Evolutionary conservation across 1,140 invertebrate species (phyloP).

Genomic region (Caerostris darwini): DNA sequence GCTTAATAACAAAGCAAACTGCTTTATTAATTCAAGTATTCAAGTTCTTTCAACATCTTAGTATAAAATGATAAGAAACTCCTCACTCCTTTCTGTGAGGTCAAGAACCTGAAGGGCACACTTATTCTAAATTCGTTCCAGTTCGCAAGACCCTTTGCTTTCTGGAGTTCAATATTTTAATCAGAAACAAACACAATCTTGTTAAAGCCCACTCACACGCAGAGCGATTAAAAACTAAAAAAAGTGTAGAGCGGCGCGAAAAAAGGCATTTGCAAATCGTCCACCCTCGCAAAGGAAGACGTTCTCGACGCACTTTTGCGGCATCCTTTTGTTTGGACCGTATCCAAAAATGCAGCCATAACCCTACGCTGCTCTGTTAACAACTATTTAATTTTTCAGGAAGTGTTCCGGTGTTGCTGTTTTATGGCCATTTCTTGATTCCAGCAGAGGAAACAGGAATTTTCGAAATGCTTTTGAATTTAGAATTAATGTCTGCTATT

Average conservation of each 20-base stretch:
- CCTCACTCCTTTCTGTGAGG: not conserved
- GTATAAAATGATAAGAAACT: not conserved
- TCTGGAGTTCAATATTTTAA: not conserved
- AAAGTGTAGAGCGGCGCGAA: not conserved
- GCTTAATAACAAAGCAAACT: not conserved
- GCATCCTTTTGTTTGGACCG: slow-evolving; percentile 24
- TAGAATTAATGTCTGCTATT: not conserved
- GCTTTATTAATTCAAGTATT: not conserved
- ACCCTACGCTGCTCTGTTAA: not conserved
- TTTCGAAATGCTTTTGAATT: not conserved
- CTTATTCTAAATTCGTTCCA: slow-evolving; percentile 17
- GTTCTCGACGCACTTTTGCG: slow-evolving; percentile 32
- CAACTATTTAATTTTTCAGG: not conserved
- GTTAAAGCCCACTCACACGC: slow-evolving; percentile 8
- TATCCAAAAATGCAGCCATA: not conserved
- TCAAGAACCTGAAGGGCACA: not conserved
- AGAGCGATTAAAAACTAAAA: slow-evolving; percentile 31
- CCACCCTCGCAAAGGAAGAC: slow-evolving; percentile 27
- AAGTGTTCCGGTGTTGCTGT: slow-evolving; percentile 20
- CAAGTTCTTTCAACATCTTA: not conserved
- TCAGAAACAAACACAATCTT: slow-evolving; percentile 10
- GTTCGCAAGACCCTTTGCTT: not conserved
- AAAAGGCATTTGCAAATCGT: not conserved
- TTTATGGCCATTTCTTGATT: not conserved
- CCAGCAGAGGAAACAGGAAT: not conserved